phyloP scores from a whole-genome alignment of 2,888 invertebrate genomes.

The Machimus rusticus region DNA sequence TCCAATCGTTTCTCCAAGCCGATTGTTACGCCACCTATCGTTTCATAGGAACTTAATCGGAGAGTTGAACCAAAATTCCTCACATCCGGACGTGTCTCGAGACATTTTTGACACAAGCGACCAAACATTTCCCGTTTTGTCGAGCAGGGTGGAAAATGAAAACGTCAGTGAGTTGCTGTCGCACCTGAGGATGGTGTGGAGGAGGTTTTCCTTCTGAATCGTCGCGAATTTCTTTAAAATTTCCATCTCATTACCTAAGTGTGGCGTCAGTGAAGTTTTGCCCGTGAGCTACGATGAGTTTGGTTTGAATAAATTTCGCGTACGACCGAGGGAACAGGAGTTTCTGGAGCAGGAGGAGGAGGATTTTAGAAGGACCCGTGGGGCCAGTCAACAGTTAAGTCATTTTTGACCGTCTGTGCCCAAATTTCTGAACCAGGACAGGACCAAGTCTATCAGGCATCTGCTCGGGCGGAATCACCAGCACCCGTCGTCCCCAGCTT shows the following conservation, averaged over 20 bases:
- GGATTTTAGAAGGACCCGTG: neutral
- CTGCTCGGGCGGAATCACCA: neutral
- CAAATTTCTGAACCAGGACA: neutral
- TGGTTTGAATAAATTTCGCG: neutral
- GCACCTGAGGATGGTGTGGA: constrained; percentile 6
- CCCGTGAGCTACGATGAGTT: neutral
- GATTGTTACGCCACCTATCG: neutral
- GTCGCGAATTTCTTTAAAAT: neutral
- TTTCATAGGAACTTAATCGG: neutral
- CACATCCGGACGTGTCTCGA: neutral
- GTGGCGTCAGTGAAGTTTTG: neutral
- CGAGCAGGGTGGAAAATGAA: neutral
- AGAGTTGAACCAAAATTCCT: neutral
- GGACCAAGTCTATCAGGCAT: neutral
- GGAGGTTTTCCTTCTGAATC: neutral
- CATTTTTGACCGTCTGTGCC: neutral
- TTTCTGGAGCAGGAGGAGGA: neutral
- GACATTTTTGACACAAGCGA: neutral
- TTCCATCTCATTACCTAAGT: neutral
- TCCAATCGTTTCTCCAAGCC: neutral
- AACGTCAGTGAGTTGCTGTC: constrained; percentile 14
- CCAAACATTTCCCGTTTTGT: neutral
- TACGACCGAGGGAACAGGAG: neutral
- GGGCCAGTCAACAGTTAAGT: neutral
- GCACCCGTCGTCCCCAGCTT: neutral